Evolutionary conservation across 2,888 invertebrate species (phyloP), one percentile per base, ranked within the genome.

Genomic region (Xanthorhoe designata): DNA sequence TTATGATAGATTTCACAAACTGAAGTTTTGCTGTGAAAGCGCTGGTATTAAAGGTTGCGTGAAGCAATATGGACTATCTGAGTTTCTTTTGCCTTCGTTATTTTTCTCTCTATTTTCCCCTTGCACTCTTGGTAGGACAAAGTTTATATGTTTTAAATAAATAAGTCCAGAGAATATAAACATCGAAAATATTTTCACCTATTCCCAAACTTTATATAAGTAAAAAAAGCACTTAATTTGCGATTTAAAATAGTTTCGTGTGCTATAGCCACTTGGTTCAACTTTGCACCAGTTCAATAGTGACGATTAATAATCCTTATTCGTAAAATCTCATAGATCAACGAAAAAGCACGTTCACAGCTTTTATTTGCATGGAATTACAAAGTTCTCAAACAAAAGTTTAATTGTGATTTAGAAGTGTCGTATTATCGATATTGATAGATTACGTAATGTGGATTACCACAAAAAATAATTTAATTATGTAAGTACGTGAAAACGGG

Each of bases 311-410:
- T 52, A 4, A 13, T 52, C 13, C 49, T 17, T 42, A 5, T 19
- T 52, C 29, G 29, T 57, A 17, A 70, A 66, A 74, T 71, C 61
- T 59, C 35, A 49, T 66, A 56, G 52, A 69, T 73, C 60, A 68
- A 69, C 72, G 71, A 53, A 54, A 53, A 62, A 65, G 59, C 76
- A 74, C 72, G 73, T 29, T 57, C 47, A 47, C 51, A 45, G 50
- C 59, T 64, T 62, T 66, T 67, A 68, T 70, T 56, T 18, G 13
- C 2, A 42, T 42, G 38, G 38, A 2, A 42, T 42, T 13, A 42
- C 38, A 42, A 42, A 13, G 10, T 42, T 13, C 13, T 42, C 38
- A 42, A 42, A 42, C 38, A 42, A 42, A 42, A 5, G 9, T 42
- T 1, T 2, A 42, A 13, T 3, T 13, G 38, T 10, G 38, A 13